These are phyloP conservation scores for Ariopsis seemanni DNA, from an alignment of 2,113 vertebrate genomes.

Conservation along the genomic window DNA sequence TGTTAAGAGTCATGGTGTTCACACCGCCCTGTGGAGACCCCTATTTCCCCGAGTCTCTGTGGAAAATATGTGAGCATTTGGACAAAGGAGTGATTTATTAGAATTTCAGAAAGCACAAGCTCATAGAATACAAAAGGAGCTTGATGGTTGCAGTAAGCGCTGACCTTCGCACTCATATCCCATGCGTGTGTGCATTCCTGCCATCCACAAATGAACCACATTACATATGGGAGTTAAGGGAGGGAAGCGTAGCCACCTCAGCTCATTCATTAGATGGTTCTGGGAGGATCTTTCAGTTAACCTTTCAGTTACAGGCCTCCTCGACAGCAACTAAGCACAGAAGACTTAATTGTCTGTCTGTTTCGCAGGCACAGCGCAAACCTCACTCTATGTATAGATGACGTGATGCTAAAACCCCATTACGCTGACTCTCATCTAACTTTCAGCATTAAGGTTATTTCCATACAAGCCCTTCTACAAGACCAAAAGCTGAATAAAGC, in stretches of 20 bases:
- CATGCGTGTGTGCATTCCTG: background rate
- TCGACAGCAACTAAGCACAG: conserved; percentile 43
- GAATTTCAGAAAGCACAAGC: conserved; percentile 10
- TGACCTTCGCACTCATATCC: conserved; percentile 21
- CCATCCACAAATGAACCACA: conserved; percentile 29
- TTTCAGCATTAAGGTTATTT: background rate
- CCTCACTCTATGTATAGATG: background rate
- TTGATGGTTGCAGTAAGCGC: conserved; percentile 1
- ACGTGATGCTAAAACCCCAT: conserved; percentile 1
- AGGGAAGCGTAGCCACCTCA: conserved; percentile 4
- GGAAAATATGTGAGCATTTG: background rate
- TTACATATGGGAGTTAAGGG: conserved; percentile 16
- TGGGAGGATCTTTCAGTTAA: conserved; percentile 47
- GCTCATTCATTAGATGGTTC: conserved; percentile 46
- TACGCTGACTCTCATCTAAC: background rate
- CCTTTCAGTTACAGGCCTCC: conserved; percentile 35
- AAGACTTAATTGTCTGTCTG: conserved; percentile 50
- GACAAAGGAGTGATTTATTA: conserved; percentile 10
- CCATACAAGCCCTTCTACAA: background rate
- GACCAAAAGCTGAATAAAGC: background rate
- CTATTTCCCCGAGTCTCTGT: background rate
- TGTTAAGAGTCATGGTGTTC: background rate
- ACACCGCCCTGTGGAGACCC: background rate
- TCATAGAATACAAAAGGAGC: background rate
- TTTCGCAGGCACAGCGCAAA: conserved; percentile 31